Evolutionary conservation across 2,888 invertebrate genomes (phyloP).

Genomic region (Noctua pronuba): DNA sequence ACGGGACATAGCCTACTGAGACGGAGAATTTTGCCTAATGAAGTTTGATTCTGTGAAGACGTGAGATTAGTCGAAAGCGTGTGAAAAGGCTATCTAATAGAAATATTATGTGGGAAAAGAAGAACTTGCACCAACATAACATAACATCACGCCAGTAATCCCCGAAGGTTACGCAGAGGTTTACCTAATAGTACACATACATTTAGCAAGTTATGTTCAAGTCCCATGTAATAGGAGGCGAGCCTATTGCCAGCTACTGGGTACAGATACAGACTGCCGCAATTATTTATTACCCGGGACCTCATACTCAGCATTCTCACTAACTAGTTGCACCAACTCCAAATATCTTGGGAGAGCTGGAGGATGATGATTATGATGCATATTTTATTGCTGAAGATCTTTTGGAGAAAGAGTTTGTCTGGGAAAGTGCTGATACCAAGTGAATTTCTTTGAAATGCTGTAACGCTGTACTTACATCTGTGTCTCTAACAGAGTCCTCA

Average conservation of each 20-base stretch:
- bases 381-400: neutral
- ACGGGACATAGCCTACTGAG: neutral
- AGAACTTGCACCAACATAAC: neutral
- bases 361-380: too few species aligned
- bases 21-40: neutral
- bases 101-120: neutral
- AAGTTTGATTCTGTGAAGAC: neutral
- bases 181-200: too few species aligned
- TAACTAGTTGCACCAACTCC: too few species aligned
- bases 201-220: too few species aligned
- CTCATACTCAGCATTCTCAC: too few species aligned
- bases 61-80: neutral
- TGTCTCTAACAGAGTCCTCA: neutral
- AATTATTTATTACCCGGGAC: too few species aligned
- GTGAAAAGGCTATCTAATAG: neutral
- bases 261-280: neutral
- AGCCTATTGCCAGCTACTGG: neutral
- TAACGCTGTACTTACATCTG: neutral
- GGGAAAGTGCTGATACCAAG: too few species aligned
- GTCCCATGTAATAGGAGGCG: neutral
- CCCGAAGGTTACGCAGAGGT: too few species aligned
- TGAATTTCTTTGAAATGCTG: too few species aligned
- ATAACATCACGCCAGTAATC: too few species aligned
- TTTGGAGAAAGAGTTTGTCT: too few species aligned
- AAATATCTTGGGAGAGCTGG: too few species aligned